phyloP scores from a whole-genome alignment of 1,140 invertebrate genomes.

The Battus philenor region DNA sequence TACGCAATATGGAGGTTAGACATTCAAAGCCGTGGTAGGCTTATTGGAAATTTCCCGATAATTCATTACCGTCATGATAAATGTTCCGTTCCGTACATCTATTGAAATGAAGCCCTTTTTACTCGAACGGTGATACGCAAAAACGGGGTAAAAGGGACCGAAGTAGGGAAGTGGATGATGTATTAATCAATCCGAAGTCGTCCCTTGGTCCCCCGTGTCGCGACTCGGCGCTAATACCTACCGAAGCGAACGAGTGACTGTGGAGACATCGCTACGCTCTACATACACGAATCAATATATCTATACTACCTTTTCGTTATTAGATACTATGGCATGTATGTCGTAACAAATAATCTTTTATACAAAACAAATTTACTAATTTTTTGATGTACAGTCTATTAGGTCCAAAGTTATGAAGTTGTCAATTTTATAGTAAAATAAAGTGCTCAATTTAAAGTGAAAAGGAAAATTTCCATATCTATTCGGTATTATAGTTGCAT shows the following conservation, averaged over 20 bases:
- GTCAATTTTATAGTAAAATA: too few relatives aligned
- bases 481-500: too few relatives aligned
- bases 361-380: too few relatives aligned
- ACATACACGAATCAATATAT: too few relatives aligned
- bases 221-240: not conserved
- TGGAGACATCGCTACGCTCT: not conserved
- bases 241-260: not conserved
- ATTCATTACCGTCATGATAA: constrained; percentile 72
- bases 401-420: too few relatives aligned
- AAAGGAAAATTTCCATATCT: too few relatives aligned
- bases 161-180: constrained; percentile 55
- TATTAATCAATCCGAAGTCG: constrained; percentile 53
- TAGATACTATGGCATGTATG: too few relatives aligned
- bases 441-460: too few relatives aligned
- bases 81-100: constrained; percentile 53
- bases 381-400: too few relatives aligned
- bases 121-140: constrained; percentile 69
- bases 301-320: too few relatives aligned
- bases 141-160: constrained; percentile 60
- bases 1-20: constrained; percentile 6
- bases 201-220: constrained; percentile 9
- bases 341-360: too few relatives aligned
- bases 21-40: constrained; percentile 21
- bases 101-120: constrained; percentile 68
- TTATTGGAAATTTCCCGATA: constrained; percentile 70